phyloP scores from a whole-genome alignment of 2,888 invertebrate species.

The Synergus umbraculus region DNA sequence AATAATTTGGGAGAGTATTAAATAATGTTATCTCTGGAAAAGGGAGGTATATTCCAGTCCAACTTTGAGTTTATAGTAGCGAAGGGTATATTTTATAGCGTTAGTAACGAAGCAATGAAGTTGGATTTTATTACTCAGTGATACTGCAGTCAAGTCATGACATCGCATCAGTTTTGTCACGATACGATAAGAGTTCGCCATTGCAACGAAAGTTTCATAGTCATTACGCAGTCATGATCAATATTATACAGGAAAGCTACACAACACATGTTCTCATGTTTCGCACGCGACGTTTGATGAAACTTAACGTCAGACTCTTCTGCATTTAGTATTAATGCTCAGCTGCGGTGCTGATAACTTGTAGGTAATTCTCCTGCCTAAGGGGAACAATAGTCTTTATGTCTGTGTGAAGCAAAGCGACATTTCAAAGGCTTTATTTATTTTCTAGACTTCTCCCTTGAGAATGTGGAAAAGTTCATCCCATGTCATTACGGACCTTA shows the following conservation, averaged over 20 bases:
- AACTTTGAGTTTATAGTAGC: slow-evolving; percentile 11
- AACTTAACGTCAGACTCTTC: neutral
- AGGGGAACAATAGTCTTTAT: neutral
- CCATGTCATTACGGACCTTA: neutral
- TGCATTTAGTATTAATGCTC: slow-evolving; percentile 12
- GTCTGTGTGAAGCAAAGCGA: neutral
- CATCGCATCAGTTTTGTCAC: slow-evolving; percentile 8
- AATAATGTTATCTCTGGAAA: neutral
- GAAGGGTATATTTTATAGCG: neutral
- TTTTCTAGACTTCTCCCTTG: neutral
- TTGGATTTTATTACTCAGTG: slow-evolving; percentile 10
- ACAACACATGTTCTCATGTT: neutral
- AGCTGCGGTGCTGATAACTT: neutral
- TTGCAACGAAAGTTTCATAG: slow-evolving; percentile 15
- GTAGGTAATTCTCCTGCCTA: neutral
- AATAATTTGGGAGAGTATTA: neutral
- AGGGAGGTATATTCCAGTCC: neutral
- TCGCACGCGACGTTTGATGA: slow-evolving; percentile 21
- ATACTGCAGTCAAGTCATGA: slow-evolving; percentile 1
- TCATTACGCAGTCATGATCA: slow-evolving; percentile 20
- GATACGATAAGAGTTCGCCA: neutral
- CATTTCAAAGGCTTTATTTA: neutral
- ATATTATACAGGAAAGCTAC: slow-evolving; percentile 1
- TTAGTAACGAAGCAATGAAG: slow-evolving; percentile 21
- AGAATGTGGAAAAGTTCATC: neutral